These are phyloP conservation scores for Caenorhabditis uteleia DNA, from an alignment of 2,888 invertebrate species.

Conservation along the genomic window DNA sequence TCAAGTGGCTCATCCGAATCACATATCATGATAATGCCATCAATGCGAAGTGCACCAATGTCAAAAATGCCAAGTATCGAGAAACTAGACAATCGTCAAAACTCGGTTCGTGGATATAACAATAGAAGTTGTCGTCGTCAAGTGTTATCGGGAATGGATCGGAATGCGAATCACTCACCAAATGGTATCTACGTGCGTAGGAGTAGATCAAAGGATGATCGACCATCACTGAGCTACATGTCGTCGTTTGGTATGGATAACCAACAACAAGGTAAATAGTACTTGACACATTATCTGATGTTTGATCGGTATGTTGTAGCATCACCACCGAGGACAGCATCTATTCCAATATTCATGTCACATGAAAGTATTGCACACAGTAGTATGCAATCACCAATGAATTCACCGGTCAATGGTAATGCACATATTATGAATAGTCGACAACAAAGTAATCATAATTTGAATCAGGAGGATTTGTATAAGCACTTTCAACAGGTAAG, in stretches of 20 bases:
- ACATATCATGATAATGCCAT: slow-evolving; percentile 2
- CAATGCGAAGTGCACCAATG: slow-evolving; percentile 35
- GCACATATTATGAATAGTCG: slow-evolving; percentile 2
- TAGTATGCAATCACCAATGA: slow-evolving; percentile 16
- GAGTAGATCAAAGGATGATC: slow-evolving; percentile 48
- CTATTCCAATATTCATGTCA: slow-evolving; percentile 52
- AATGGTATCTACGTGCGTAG: slow-evolving; percentile 48
- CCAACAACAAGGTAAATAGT: slow-evolving; percentile 27
- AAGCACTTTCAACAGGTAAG: slow-evolving; percentile 42
- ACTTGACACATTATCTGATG: slow-evolving; percentile 19
- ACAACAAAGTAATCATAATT: slow-evolving; percentile 26
- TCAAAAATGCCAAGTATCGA: slow-evolving; percentile 40
- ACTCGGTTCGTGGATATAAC: slow-evolving; percentile 25
- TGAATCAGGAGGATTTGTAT: slow-evolving; percentile 21
- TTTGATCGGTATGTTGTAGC: slow-evolving; percentile 8
- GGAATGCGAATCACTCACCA: slow-evolving; percentile 33
- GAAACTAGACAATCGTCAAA: slow-evolving; percentile 24
- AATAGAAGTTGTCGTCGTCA: slow-evolving; percentile 35
- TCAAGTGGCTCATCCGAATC: slow-evolving; percentile 29
- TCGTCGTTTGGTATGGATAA: slow-evolving; percentile 27
- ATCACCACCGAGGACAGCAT: slow-evolving; percentile 23
- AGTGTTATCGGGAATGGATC: slow-evolving; percentile 43
- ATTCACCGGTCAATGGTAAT: slow-evolving; percentile 23
- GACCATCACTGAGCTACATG: slow-evolving; percentile 33
- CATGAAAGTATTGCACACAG: slow-evolving; percentile 31